A percentile compares a stretch with the other conserved stretches of the same genome.
These are phyloP conservation scores for Leptinotarsa undecemlineata DNA, from an alignment of 1,140 invertebrate species.

Conservation along the genomic window DNA sequence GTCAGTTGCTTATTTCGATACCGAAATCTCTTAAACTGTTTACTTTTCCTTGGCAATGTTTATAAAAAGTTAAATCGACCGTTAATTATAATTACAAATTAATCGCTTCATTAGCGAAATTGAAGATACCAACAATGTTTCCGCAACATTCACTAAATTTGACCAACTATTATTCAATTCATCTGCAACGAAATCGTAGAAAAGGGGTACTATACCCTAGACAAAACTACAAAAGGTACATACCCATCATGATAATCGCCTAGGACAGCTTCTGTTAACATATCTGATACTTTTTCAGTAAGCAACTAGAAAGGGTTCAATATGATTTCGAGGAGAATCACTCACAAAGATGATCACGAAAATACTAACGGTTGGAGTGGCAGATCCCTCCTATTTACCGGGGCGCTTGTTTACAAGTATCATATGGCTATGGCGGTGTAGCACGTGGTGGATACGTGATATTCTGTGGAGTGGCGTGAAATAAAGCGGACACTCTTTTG, in stretches of 20 bases:
- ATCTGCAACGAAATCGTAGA: no score
- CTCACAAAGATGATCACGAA: slow-evolving; percentile 13
- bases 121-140: not conserved
- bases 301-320: not conserved
- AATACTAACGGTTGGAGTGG: not conserved
- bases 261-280: slow-evolving; percentile 14
- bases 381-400: slow-evolving; percentile 11
- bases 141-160: not conserved
- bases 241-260: not conserved
- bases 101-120: not conserved
- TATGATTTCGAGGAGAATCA: not conserved
- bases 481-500: not conserved
- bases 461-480: not conserved
- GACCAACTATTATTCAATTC: no score
- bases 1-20: no score
- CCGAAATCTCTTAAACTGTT: not conserved
- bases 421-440: slow-evolving; percentile 10
- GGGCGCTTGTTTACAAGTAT: slow-evolving; percentile 16
- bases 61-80: not conserved
- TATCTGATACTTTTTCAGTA: not conserved
- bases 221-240: no score
- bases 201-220: no score
- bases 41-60: not conserved
- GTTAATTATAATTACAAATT: not conserved
- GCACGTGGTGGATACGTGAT: slow-evolving; percentile 17